phyloP scores from a whole-genome alignment of 2,888 invertebrate species.

The Diplolepis rosae region DNA sequence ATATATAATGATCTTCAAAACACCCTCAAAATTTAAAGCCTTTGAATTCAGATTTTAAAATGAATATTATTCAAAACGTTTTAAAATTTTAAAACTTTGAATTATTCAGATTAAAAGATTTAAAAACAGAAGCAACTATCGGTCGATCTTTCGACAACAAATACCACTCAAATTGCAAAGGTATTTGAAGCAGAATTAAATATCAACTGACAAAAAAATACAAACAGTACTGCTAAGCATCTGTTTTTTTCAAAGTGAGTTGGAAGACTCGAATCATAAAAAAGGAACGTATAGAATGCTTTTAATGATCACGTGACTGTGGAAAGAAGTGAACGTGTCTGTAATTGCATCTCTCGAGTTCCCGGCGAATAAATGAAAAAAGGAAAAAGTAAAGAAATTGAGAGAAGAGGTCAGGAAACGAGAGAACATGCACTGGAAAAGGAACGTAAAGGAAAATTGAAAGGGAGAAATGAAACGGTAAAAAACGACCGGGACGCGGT shows the following conservation, averaged over 20 bases:
- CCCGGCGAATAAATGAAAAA: constrained; percentile 29
- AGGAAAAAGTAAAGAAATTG: constrained; percentile 33
- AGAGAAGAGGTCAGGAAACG: constrained; percentile 24
- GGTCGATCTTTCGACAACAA: no score
- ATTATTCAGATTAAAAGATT: no score
- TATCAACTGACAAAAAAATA: not conserved
- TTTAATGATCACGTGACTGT: not conserved
- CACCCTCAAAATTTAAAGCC: no score
- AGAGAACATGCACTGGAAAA: constrained; percentile 23
- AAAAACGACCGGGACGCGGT: constrained; percentile 51
- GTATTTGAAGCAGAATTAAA: not conserved
- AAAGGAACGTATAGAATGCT: constrained; percentile 12
- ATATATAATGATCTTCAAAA: no score
- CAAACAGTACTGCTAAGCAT: not conserved
- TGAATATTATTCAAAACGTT: no score
- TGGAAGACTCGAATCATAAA: constrained; percentile 5
- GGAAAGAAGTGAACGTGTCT: constrained; percentile 9
- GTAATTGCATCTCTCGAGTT: constrained; percentile 22
- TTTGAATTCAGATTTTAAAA: no score
- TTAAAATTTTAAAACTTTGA: no score
- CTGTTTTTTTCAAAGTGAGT: no score
- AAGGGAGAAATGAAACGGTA: constrained; percentile 46
- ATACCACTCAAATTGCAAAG: no score
- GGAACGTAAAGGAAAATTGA: constrained; percentile 9
- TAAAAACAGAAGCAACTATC: no score